A percentile compares a stretch with the other conserved stretches of the same genome.
These are phyloP conservation scores for Heliconius hortense DNA, from an alignment of 2,888 invertebrate species.

Conservation along the genomic window DNA sequence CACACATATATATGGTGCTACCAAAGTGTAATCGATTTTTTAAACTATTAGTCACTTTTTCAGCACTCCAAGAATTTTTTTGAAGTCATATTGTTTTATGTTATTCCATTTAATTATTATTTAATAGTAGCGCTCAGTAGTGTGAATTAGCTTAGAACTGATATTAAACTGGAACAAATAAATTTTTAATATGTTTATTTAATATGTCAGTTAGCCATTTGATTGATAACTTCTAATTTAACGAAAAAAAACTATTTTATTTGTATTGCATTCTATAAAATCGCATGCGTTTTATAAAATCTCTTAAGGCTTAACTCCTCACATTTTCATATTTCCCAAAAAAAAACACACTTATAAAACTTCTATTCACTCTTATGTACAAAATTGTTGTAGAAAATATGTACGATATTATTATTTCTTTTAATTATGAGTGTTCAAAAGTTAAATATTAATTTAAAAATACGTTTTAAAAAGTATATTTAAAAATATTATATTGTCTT, in stretches of 20 bases:
- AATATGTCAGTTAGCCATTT: no score
- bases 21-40: conserved; percentile 6
- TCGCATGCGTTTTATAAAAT: not conserved
- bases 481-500: not conserved
- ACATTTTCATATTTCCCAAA: not conserved
- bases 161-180: no score
- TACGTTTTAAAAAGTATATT: not conserved
- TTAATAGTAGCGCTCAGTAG: no score
- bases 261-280: not conserved
- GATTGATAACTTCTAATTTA: no score
- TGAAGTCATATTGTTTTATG: not conserved
- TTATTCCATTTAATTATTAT: no score
- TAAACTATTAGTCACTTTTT: not conserved
- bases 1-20: conserved; percentile 13
- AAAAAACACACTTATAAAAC: no score
- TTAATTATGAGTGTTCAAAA: not conserved
- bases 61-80: not conserved
- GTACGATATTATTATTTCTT: not conserved
- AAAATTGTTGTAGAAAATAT: conserved; percentile 1
- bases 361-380: not conserved
- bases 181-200: no score
- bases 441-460: not conserved
- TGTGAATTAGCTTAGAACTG: no score
- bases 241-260: not conserved
- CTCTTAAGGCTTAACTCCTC: not conserved